Evolutionary conservation across 2,797 vertebrate genomes (phyloP).

Genomic region (Borostomias antarcticus): DNA sequence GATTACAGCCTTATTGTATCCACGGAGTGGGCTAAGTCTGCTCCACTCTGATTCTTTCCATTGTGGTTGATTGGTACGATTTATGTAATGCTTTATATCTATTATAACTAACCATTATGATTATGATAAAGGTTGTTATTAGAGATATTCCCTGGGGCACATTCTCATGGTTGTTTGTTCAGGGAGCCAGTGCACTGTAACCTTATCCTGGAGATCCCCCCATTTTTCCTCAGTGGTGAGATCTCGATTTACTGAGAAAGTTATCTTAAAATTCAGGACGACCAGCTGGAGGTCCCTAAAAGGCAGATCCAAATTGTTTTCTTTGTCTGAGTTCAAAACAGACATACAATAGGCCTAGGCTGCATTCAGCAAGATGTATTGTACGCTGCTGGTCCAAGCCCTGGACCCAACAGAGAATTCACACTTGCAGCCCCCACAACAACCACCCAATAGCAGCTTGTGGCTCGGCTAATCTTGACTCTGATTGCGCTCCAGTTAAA

Average conservation of each 20-base stretch:
- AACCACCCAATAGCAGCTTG: constrained; percentile 10
- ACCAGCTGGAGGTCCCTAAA: constrained; percentile 16
- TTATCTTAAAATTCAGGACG: constrained; percentile 47
- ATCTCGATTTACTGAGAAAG: constrained; percentile 71
- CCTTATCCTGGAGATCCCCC: constrained; percentile 41
- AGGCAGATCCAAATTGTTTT: constrained; percentile 10
- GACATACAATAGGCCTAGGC: too few species aligned
- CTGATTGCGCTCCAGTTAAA: constrained; percentile 33
- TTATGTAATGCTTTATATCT: constrained; percentile 28
- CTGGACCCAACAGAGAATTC: constrained; percentile 2
- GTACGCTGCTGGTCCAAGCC: neutral
- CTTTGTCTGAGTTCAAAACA: neutral
- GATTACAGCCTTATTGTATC: neutral
- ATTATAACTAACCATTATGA: constrained; percentile 39
- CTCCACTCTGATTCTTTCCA: neutral
- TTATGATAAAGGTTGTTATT: constrained; percentile 57
- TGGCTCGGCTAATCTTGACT: constrained; percentile 27
- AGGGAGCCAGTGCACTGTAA: constrained; percentile 63
- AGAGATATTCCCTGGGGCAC: constrained; percentile 51
- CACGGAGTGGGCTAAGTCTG: neutral
- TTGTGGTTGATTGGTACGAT: constrained; percentile 19
- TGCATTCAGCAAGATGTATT: too few species aligned
- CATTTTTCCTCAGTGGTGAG: constrained; percentile 45
- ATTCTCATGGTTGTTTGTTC: constrained; percentile 67
- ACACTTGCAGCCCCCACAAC: constrained; percentile 7